Evolutionary conservation across 2,113 vertebrate genomes (phyloP).

Genomic region (Psilopogon haemacephalus): DNA sequence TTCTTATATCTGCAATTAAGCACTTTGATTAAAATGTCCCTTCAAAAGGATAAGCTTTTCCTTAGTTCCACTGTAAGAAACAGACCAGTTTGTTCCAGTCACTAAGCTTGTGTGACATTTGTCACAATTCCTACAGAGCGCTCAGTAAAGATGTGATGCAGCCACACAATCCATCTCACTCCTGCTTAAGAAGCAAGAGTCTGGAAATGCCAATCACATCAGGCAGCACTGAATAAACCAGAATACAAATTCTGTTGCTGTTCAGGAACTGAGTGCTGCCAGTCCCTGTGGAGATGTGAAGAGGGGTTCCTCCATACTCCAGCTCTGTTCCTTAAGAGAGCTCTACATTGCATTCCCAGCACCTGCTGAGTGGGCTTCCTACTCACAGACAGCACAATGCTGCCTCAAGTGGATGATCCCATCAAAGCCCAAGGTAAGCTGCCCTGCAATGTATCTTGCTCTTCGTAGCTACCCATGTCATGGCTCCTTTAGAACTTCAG

Average conservation of each 20-base stretch:
- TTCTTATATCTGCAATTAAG: not conserved
- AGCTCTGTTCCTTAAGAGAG: not conserved
- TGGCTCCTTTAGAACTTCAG: not conserved
- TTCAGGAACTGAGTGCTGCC: not conserved
- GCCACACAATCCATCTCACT: not conserved
- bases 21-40: not conserved
- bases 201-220: not conserved
- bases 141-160: not conserved
- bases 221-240: not conserved
- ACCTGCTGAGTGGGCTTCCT: not conserved
- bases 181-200: not conserved
- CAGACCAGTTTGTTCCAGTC: not conserved
- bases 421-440: not conserved
- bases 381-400: not conserved
- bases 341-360: not conserved
- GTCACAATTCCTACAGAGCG: not conserved
- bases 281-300: not conserved
- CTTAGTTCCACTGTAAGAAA: not conserved
- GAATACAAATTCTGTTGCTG: not conserved
- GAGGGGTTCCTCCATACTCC: not conserved
- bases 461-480: no score
- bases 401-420: not conserved
- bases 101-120: not conserved
- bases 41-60: not conserved
- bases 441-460: not conserved